phyloP scores from a whole-genome alignment of 2,797 vertebrate species.

The Liasis olivaceus region DNA sequence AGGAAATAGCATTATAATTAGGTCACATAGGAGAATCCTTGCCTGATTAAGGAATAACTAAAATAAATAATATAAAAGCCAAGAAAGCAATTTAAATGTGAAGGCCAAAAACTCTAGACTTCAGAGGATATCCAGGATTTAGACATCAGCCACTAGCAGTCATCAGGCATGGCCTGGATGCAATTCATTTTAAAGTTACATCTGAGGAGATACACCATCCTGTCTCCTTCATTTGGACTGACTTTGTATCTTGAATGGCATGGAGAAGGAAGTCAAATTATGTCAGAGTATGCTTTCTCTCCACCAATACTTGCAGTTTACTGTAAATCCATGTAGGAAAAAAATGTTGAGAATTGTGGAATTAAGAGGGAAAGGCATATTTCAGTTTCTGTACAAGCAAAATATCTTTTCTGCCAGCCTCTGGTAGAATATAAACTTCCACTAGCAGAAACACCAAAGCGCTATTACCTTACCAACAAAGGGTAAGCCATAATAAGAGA shows the following conservation, averaged over 20 bases:
- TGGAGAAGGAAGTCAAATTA: background rate
- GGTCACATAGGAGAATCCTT: background rate
- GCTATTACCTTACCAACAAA: background rate
- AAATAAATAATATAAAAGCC: background rate
- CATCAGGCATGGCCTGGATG: background rate
- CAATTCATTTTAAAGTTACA: background rate
- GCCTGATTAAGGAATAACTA: background rate
- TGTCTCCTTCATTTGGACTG: background rate
- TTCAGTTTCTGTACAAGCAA: background rate
- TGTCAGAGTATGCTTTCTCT: background rate
- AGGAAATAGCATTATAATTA: background rate
- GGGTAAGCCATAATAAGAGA: background rate
- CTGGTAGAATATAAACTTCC: background rate
- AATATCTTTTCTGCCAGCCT: background rate
- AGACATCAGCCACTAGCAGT: background rate
- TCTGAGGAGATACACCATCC: background rate
- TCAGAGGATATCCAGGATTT: background rate
- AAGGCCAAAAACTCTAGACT: background rate
- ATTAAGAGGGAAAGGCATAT: background rate
- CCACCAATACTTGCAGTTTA: background rate
- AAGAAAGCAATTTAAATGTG: background rate
- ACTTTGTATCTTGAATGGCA: background rate
- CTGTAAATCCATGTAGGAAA: background rate
- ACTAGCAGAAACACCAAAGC: background rate
- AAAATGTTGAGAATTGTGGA: background rate